These are phyloP conservation scores for Cantharis rufa DNA, from an alignment of 2,888 invertebrate species.

Conservation along the genomic window DNA sequence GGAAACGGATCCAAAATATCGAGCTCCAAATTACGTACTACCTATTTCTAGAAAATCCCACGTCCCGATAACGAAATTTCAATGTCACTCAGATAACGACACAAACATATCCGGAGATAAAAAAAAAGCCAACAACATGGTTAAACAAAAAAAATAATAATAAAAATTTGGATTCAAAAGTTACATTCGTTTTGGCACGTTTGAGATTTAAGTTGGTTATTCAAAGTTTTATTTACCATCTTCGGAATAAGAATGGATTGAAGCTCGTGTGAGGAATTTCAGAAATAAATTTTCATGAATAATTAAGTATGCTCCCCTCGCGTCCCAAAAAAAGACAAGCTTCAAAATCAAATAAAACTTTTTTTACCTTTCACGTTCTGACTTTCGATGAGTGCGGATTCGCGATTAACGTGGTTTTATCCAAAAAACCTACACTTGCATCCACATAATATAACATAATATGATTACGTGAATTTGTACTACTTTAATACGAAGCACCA, in stretches of 20 bases:
- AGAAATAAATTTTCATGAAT: background rate
- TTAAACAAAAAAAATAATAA: background rate
- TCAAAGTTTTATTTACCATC: background rate
- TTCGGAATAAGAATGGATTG: background rate
- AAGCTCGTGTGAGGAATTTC: background rate
- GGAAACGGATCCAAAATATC: constrained; percentile 1
- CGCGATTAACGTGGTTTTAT: background rate
- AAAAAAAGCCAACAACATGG: background rate
- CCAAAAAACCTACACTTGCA: background rate
- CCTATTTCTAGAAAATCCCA: constrained; percentile 1
- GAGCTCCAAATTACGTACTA: constrained; percentile 1
- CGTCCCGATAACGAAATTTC: background rate
- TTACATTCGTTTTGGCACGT: background rate
- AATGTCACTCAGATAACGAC: background rate
- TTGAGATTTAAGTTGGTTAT: background rate
- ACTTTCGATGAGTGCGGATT: background rate
- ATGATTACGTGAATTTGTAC: background rate
- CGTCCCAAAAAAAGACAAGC: background rate
- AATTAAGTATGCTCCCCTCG: background rate
- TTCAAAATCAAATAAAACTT: background rate
- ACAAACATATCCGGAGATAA: background rate
- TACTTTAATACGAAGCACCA: background rate
- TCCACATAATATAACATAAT: background rate
- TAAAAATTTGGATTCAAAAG: background rate
- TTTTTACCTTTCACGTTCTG: background rate